These are phyloP conservation scores for Trematocara zebra DNA, from an alignment of 2,113 vertebrate genomes.

Conservation along the genomic window DNA sequence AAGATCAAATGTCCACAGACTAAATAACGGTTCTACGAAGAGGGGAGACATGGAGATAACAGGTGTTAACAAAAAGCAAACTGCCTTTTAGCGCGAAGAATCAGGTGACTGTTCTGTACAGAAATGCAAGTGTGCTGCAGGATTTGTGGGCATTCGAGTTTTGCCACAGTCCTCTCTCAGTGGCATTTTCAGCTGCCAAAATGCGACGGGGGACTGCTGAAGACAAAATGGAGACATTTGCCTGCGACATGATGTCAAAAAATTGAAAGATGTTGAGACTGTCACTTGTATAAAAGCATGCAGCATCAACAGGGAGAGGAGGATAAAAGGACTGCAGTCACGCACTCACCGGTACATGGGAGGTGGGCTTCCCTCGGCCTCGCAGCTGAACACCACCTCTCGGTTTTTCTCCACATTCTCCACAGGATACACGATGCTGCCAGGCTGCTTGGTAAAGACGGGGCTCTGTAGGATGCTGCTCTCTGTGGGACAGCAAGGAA, in stretches of 20 bases:
- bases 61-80: background rate
- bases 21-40: background rate
- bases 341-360: slow-evolving; percentile 81
- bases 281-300: background rate
- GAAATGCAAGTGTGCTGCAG: background rate
- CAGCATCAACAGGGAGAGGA: background rate
- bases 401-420: slow-evolving; percentile 87
- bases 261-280: background rate
- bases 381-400: slow-evolving; percentile 89
- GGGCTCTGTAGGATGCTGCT: slow-evolving; percentile 81
- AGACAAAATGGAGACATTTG: background rate
- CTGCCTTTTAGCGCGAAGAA: background rate
- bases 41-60: fast-evolving
- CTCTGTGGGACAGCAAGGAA: slow-evolving; percentile 66
- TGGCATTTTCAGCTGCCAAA: background rate
- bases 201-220: background rate
- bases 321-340: background rate
- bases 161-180: background rate
- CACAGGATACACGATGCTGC: slow-evolving; percentile 86
- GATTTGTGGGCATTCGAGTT: background rate
- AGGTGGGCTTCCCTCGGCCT: slow-evolving; percentile 85
- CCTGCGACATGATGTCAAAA: background rate
- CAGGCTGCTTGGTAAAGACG: slow-evolving; percentile 87
- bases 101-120: background rate
- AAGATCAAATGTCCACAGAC: background rate